These are phyloP conservation scores for Metallyticus violacea DNA, from an alignment of 2,888 invertebrate species.

Conservation along the genomic window DNA sequence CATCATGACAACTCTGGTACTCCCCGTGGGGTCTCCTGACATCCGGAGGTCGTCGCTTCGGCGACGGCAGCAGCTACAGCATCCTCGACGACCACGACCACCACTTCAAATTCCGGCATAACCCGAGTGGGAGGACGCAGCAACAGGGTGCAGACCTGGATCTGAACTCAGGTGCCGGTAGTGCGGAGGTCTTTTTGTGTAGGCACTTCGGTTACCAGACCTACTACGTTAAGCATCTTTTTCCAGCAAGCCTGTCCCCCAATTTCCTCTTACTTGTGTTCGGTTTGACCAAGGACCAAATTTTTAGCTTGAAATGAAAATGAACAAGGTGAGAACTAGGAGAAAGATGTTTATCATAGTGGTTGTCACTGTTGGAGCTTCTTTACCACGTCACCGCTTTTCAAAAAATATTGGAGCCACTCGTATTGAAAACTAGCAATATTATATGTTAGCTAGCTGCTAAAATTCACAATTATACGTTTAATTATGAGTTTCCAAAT, in stretches of 20 bases:
- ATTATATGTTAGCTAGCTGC: too few species aligned
- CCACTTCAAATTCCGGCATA: neutral
- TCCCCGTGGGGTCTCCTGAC: constrained; percentile 26
- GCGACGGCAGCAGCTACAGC: neutral
- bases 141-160: constrained; percentile 26
- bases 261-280: neutral
- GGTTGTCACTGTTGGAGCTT: neutral
- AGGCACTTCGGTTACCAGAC: neutral
- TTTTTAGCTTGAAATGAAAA: neutral
- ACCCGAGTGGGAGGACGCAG: neutral
- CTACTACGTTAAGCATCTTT: neutral
- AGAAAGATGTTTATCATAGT: neutral
- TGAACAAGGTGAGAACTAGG: neutral
- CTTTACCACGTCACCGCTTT: neutral
- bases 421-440: too few species aligned
- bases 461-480: too few species aligned
- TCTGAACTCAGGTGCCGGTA: neutral
- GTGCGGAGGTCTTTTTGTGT: neutral
- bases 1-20: neutral
- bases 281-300: neutral
- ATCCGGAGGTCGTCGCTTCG: constrained; percentile 25
- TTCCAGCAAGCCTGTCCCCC: neutral
- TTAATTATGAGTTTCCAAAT: too few species aligned
- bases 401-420: too few species aligned
- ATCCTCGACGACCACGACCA: neutral